Conservation (phyloP, 2,888 invertebrate genomes). For the Chydorus sphaericus region DNA sequence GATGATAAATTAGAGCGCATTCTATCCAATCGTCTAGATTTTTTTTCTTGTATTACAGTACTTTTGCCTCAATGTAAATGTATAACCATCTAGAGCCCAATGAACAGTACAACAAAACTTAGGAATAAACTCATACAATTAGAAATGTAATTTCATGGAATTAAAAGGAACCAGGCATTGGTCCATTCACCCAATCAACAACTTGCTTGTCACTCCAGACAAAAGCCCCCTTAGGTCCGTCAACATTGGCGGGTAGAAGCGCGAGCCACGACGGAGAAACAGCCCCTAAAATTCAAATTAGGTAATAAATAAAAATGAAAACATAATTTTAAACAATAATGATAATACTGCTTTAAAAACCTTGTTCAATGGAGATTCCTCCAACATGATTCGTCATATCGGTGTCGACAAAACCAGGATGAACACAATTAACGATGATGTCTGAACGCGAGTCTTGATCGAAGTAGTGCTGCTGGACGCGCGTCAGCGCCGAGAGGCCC, state of each 20-base stretch:
- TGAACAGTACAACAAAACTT: too few species aligned
- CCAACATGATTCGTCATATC: constrained; percentile 11
- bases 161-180: not conserved
- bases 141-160: too few species aligned
- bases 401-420: constrained; percentile 15
- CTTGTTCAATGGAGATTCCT: constrained; percentile 11
- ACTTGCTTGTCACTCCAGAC: constrained; percentile 21
- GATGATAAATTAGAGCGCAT: too few species aligned
- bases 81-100: too few species aligned
- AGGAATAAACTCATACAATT: too few species aligned
- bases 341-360: too few species aligned
- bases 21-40: too few species aligned
- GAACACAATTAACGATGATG: constrained; percentile 30
- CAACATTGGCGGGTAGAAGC: constrained; percentile 23
- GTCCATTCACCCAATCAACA: constrained; percentile 19
- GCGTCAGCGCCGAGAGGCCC: not conserved
- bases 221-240: constrained; percentile 21
- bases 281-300: too few species aligned
- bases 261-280: constrained; percentile 27
- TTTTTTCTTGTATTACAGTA: too few species aligned
- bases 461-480: constrained; percentile 47
- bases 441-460: constrained; percentile 30
- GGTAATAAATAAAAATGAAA: too few species aligned
- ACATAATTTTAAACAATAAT: too few species aligned
- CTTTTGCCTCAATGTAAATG: too few species aligned